Base-by-base conservation (phyloP, 1,140 invertebrate species). In the Phortica variegata region DNA sequence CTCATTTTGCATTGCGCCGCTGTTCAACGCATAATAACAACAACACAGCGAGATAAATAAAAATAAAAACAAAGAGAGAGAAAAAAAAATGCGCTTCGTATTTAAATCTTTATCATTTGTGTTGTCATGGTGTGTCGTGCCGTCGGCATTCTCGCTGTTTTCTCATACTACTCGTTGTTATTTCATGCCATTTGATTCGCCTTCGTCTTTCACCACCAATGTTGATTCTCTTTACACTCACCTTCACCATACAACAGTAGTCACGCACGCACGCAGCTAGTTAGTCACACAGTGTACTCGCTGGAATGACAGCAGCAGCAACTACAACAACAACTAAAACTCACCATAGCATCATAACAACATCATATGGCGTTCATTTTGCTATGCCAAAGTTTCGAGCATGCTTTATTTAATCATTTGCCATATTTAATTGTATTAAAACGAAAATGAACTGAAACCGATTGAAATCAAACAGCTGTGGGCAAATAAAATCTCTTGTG, bases 361-460 rank as follows among this genome's bases (percentile, higher is more conserved):
- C 43, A 12, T 42, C 55, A 29, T 9, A 12, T 18, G 19, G 21
- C 16, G 39, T 15, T 26, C 23, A 26, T 26, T 26, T 26, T 26
- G 5, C 23, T 26, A n/a, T n/a, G n/a, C n/a, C n/a, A n/a, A n/a
- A n/a, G n/a, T n/a, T 43, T 38, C 8, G 15, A 43, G 47, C 36
- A 44, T n/a, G 47, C 49, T 60, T 65, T 65, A 69, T 69, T 69
- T 69, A 61, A 69, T 60, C 56, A 69, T 69, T 69, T 65, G 59
- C 63, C 63, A 70, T 70, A 70, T 70, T 70, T 70, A 70, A 70
- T 70, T 70, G 56, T 61, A 68, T 68, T 68, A 56, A 65, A 72
- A 68, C 69, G 56, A 69, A 63, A 73, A 73, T 63, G 61, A 69
- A 73, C 65, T 69, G 51, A 68, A 63, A 63, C 69, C 63, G 61